phyloP scores from a whole-genome alignment of 2,113 vertebrate species.

The Daphoenositta chrysoptera region DNA sequence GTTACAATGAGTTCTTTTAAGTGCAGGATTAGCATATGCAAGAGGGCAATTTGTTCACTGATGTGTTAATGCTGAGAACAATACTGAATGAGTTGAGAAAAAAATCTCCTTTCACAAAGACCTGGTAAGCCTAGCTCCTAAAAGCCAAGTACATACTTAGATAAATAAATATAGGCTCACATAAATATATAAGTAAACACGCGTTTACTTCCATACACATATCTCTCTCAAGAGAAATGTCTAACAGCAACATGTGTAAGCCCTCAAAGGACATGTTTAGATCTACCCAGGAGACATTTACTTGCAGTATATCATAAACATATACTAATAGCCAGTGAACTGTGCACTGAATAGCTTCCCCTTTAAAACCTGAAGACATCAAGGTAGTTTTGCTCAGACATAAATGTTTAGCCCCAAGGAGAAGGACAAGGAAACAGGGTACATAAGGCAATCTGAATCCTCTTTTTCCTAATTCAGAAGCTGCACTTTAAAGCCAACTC shows the following conservation, averaged over 20 bases:
- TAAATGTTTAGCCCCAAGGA: constrained; percentile 4
- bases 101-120: constrained; percentile 63
- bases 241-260: not conserved
- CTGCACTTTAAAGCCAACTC: constrained; percentile 26
- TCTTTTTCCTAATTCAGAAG: constrained; percentile 42
- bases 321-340: not conserved
- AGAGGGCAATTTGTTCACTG: constrained; percentile 82
- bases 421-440: constrained; percentile 27
- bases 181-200: not conserved
- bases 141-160: constrained; percentile 35
- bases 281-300: not conserved
- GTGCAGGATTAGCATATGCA: constrained; percentile 80
- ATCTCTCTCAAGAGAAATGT: not conserved
- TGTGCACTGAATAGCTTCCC: not conserved
- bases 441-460: constrained; percentile 36
- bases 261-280: not conserved
- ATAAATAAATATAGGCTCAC: constrained; percentile 1
- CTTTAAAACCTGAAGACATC: not conserved
- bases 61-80: constrained; percentile 77
- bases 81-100: constrained; percentile 67
- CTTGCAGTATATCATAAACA: not conserved
- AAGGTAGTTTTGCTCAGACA: not conserved
- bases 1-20: constrained; percentile 81
- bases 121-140: constrained; percentile 38
- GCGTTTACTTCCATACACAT: fast-evolving